Percentiles rank a stretch among this genome's conserved stretches.
These are phyloP conservation scores for Choloepus hoffmanni DNA, from an alignment of 2,113 vertebrate species.

Conservation along the genomic window DNA sequence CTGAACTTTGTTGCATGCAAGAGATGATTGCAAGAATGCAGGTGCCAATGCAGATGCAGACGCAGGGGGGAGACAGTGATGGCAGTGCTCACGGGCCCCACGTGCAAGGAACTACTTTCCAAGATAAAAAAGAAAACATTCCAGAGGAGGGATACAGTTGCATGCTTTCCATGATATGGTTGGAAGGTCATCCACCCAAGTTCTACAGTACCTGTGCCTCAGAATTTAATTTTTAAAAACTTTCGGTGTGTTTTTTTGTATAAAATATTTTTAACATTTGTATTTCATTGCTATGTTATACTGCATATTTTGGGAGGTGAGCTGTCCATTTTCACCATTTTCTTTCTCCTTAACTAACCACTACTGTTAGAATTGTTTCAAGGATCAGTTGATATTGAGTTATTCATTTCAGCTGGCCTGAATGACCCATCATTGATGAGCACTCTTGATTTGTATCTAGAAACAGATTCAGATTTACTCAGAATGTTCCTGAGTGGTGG, in stretches of 20 bases:
- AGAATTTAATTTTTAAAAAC: too few relatives aligned
- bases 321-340: conserved; percentile 51
- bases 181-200: too few relatives aligned
- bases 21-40: conserved; percentile 99
- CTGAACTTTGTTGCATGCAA: conserved; percentile 98
- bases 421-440: not conserved
- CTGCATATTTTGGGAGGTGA: conserved; percentile 44
- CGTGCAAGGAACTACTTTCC: conserved; percentile 78
- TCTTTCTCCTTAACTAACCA: conserved; percentile 68
- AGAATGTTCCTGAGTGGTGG: not conserved
- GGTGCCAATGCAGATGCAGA: conserved; percentile 96
- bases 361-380: conserved; percentile 35
- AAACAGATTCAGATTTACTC: not conserved
- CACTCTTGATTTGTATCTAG: not conserved
- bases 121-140: conserved; percentile 57
- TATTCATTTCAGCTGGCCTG: not conserved
- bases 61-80: conserved; percentile 90
- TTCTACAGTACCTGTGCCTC: too few relatives aligned
- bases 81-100: conserved; percentile 82
- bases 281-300: conserved; percentile 68
- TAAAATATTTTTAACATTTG: too few relatives aligned
- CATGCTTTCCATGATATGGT: too few relatives aligned
- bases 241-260: too few relatives aligned
- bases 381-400: not conserved
- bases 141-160: too few relatives aligned